phyloP scores from a whole-genome alignment of 37 sponge, comb jelly and placozoan genomes.

The Cliona cf. orientalis region DNA sequence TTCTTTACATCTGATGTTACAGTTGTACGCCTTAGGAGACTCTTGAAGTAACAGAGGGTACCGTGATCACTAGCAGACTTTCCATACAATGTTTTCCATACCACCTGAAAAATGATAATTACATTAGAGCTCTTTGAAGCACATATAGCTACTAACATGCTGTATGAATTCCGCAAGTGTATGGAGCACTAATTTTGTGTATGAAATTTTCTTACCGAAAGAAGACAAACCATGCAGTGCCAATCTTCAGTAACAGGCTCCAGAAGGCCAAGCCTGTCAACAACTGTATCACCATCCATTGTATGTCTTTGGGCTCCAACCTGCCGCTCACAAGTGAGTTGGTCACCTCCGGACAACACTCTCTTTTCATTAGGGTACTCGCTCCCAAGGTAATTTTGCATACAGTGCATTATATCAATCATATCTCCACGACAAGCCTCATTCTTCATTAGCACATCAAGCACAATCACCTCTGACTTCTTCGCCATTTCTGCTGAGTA shows the following conservation, averaged over 20 bases:
- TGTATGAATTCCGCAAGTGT: too few species aligned
- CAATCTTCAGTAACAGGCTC: constrained; percentile 41
- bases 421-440: background rate
- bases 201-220: constrained; percentile 10
- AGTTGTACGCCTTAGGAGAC: constrained; percentile 10
- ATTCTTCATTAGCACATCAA: too few species aligned
- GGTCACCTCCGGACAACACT: background rate
- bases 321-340: background rate
- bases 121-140: background rate
- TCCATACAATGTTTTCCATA: constrained; percentile 18
- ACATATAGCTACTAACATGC: too few species aligned
- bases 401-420: background rate
- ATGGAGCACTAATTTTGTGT: too few species aligned
- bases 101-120: constrained; percentile 3
- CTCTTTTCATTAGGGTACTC: background rate
- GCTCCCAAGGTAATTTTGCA: background rate
- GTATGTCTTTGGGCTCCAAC: constrained; percentile 9
- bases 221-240: constrained; percentile 10
- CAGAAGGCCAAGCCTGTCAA: constrained; percentile 5
- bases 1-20: constrained; percentile 22
- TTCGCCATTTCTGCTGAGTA: background rate
- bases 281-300: constrained; percentile 16
- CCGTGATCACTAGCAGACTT: constrained; percentile 35
- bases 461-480: background rate
- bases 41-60: constrained; percentile 22